These are phyloP conservation scores for Egretta garzetta DNA, from an alignment of 2,113 vertebrate genomes.

Conservation along the genomic window DNA sequence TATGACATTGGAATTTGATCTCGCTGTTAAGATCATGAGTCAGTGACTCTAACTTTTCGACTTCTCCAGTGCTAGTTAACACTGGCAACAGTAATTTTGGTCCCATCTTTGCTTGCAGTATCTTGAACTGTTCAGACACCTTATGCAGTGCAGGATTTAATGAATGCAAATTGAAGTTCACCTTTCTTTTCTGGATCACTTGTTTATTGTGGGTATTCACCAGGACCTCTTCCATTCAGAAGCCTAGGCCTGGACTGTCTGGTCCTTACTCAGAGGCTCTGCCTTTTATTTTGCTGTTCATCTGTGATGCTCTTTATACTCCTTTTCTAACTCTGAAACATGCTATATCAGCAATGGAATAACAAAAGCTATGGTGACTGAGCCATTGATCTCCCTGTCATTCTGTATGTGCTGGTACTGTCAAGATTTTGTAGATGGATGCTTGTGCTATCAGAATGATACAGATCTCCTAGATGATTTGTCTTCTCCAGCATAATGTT, in stretches of 20 bases:
- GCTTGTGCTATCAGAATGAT: not conserved
- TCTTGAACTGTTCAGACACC: not conserved
- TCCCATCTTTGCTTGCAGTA: not conserved
- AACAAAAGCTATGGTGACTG: not conserved
- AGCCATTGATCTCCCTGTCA: constrained; percentile 2
- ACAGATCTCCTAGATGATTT: not conserved
- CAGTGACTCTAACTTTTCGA: not conserved
- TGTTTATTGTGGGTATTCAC: not conserved
- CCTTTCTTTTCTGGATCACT: not conserved
- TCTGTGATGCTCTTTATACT: not conserved
- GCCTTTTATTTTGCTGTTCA: not conserved
- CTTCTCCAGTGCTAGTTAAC: not conserved
- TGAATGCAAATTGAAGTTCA: not conserved
- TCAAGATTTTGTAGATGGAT: not conserved
- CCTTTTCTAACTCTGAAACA: not conserved
- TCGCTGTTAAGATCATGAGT: not conserved
- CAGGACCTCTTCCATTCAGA: not conserved
- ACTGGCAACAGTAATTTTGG: not conserved
- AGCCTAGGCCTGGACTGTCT: not conserved
- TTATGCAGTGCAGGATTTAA: not conserved
- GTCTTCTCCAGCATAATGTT: not conserved
- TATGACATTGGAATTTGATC: fast-evolving
- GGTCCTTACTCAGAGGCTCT: not conserved
- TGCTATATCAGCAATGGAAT: not conserved
- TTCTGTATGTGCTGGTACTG: not conserved